These are phyloP conservation scores for Drosophila aff. DNA, from an alignment of 1,140 invertebrate genomes.

Conservation along the genomic window DNA sequence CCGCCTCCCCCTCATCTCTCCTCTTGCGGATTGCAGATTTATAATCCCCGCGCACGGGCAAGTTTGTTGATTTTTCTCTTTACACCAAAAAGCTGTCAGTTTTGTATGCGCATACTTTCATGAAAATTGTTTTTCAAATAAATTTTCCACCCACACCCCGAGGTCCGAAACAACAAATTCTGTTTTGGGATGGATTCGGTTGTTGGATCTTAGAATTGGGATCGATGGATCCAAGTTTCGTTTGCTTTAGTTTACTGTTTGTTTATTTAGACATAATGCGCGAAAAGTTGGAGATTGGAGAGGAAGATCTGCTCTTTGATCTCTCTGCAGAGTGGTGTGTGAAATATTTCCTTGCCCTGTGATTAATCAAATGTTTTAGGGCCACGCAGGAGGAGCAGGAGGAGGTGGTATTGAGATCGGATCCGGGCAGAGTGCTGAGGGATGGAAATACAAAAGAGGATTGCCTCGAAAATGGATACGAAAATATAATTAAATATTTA, in stretches of 20 bases:
- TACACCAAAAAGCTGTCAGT: slow-evolving; percentile 75
- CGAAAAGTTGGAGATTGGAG: slow-evolving; percentile 71
- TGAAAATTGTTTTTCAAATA: slow-evolving; percentile 81
- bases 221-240: slow-evolving; percentile 28
- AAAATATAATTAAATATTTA: slow-evolving; percentile 83
- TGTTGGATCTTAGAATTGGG: slow-evolving; percentile 17
- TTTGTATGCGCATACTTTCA: slow-evolving; percentile 81
- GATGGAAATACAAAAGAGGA: background rate
- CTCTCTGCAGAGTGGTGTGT: slow-evolving; percentile 57
- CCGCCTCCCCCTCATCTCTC: background rate
- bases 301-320: slow-evolving; percentile 64
- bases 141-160: slow-evolving; percentile 68
- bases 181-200: slow-evolving; percentile 44
- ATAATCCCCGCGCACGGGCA: slow-evolving; percentile 40
- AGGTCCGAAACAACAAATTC: slow-evolving; percentile 30
- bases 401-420: slow-evolving; percentile 8
- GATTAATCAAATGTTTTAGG: slow-evolving; percentile 81
- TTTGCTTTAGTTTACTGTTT: slow-evolving; percentile 57
- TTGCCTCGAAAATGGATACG: slow-evolving; percentile 64
- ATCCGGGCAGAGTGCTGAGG: slow-evolving; percentile 17
- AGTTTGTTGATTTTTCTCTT: slow-evolving; percentile 76
- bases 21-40: slow-evolving; percentile 66
- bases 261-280: slow-evolving; percentile 82
- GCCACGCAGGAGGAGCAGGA: slow-evolving; percentile 3
- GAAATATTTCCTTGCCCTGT: slow-evolving; percentile 52